Percentiles rank a stretch among this genome's conserved stretches.
Conservation (phyloP, 2,888 invertebrate species). For the Polydrusus cervinus region DNA sequence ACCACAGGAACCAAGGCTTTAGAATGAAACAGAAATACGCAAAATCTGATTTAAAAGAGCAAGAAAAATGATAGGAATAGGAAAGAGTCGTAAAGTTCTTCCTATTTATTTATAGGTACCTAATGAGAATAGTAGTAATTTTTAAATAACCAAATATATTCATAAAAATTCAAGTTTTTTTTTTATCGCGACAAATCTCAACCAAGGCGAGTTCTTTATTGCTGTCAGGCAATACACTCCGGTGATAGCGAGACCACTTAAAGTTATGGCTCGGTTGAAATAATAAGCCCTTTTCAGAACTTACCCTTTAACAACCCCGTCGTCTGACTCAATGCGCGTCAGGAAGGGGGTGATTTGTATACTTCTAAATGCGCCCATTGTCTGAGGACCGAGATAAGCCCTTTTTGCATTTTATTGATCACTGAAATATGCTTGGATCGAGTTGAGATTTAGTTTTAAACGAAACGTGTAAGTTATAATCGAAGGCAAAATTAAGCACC, state of each 20-base stretch:
- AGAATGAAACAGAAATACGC: too few species aligned
- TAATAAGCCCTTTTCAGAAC: constrained; percentile 47
- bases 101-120: too few species aligned
- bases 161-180: too few species aligned
- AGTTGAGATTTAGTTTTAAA: constrained; percentile 2
- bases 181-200: too few species aligned
- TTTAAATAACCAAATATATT: neutral
- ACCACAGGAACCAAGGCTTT: too few species aligned
- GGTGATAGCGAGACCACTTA: constrained; percentile 36
- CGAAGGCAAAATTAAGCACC: neutral
- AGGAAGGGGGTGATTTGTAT: constrained; percentile 49
- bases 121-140: neutral
- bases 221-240: neutral
- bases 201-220: constrained; percentile 5
- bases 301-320: constrained; percentile 34
- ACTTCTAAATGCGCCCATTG: constrained; percentile 49
- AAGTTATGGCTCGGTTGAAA: constrained; percentile 42
- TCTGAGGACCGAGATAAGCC: constrained; percentile 45
- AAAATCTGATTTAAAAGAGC: too few species aligned
- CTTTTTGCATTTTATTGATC: constrained; percentile 46
- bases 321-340: constrained; percentile 35
- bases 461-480: neutral
- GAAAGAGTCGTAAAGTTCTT: too few species aligned
- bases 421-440: constrained; percentile 7
- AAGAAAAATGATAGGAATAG: too few species aligned